Conservation (phyloP, 2,113 vertebrate species). For the Podocnemis expansa region DNA sequence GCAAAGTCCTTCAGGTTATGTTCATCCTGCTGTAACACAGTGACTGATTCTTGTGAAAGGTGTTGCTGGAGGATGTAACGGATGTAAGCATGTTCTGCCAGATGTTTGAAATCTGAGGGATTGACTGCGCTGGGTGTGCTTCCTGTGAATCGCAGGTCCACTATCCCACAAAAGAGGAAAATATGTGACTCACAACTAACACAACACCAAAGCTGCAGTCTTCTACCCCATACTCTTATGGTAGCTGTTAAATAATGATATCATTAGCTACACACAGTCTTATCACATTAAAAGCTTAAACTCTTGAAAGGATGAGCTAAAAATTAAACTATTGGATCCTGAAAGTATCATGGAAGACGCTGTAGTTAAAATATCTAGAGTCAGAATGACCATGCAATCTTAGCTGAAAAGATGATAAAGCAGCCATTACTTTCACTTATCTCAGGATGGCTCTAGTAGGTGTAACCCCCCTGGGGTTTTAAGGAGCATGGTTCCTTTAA, state of each 20-base stretch:
- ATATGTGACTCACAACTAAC: neutral
- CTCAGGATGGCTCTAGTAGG: neutral
- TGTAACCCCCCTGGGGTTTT: no score
- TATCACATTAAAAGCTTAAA: neutral
- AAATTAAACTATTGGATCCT: neutral
- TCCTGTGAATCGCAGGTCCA: constrained; percentile 13
- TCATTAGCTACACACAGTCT: neutral
- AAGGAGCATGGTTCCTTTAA: no score
- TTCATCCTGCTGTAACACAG: constrained; percentile 25
- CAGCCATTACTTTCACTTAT: neutral
- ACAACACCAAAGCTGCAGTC: neutral
- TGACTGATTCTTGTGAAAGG: constrained; percentile 7
- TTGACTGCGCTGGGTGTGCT: constrained; percentile 15
- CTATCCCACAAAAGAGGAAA: constrained; percentile 2
- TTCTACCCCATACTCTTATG: neutral
- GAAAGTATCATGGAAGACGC: neutral
- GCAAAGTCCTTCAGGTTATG: constrained; percentile 18
- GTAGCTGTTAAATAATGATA: neutral
- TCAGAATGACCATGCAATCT: neutral
- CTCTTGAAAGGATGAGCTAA: neutral
- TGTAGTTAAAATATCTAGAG: neutral
- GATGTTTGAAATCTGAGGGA: constrained; percentile 32
- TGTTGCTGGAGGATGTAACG: neutral
- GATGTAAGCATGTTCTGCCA: constrained; percentile 1
- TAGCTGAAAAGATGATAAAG: neutral